Conservation (phyloP, 2,113 vertebrate species). For the Acrocephalus kingi region DNA sequence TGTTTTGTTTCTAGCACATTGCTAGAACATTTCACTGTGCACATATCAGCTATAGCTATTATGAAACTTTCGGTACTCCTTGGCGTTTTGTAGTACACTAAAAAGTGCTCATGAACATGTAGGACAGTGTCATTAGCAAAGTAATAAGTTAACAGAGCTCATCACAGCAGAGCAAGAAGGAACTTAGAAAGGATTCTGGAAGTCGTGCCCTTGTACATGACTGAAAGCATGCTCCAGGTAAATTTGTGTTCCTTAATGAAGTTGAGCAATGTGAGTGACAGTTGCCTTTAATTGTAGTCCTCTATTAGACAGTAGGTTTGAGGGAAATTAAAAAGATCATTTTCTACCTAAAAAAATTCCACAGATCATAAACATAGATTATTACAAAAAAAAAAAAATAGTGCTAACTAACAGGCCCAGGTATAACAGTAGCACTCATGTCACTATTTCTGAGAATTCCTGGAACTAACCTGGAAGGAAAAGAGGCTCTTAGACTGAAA, state of each 20-base stretch:
- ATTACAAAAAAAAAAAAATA: background rate
- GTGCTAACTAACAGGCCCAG: background rate
- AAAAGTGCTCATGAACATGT: background rate
- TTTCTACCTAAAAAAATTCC: background rate
- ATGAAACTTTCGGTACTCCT: background rate
- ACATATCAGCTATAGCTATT: background rate
- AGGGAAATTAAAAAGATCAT: background rate
- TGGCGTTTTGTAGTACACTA: background rate
- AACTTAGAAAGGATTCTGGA: background rate
- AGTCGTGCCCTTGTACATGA: fast-evolving
- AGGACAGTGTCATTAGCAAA: background rate
- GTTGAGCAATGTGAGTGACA: background rate
- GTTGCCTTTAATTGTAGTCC: background rate
- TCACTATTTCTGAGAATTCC: background rate
- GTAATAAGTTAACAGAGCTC: background rate
- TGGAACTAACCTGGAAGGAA: background rate
- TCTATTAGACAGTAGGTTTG: background rate
- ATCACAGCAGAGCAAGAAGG: background rate
- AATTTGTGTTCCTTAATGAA: background rate
- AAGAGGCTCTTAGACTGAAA: background rate
- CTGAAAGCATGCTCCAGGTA: background rate
- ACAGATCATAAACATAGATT: background rate
- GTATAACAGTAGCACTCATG: background rate
- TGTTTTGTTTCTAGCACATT: background rate
- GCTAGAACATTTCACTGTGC: background rate